Conservation (phyloP, 2,888 invertebrate species). For the Agrochola lychnidis region DNA sequence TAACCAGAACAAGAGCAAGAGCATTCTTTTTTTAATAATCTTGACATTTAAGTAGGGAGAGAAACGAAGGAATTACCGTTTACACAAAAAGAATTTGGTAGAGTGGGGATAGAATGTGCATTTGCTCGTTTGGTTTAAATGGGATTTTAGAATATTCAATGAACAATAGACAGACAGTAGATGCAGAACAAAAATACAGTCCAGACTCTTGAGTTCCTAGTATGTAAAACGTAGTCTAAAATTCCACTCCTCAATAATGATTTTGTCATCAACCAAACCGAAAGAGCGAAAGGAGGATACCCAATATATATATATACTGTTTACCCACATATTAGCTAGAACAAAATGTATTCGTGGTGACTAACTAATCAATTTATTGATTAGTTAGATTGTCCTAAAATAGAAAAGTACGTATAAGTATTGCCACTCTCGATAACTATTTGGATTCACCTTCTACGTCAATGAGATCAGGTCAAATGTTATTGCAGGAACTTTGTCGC, state of each 20-base stretch:
- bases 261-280: neutral
- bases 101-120: no score
- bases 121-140: no score
- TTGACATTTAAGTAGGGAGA: no score
- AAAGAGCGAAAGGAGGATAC: neutral
- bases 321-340: neutral
- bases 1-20: no score
- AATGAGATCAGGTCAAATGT: neutral
- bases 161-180: neutral
- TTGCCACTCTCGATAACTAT: neutral
- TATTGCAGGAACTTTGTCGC: slow-evolving; percentile 77
- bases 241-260: neutral
- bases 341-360: neutral
- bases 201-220: neutral
- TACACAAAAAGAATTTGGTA: no score
- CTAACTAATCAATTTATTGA: slow-evolving; percentile 12
- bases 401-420: neutral
- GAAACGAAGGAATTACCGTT: no score
- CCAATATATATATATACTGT: neutral
- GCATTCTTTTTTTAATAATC: no score
- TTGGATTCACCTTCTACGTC: neutral
- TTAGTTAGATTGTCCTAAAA: neutral
- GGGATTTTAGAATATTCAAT: neutral
- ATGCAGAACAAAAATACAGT: neutral
- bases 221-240: neutral